phyloP scores from a whole-genome alignment of 1,140 invertebrate species.

The Drosophila funebris region DNA sequence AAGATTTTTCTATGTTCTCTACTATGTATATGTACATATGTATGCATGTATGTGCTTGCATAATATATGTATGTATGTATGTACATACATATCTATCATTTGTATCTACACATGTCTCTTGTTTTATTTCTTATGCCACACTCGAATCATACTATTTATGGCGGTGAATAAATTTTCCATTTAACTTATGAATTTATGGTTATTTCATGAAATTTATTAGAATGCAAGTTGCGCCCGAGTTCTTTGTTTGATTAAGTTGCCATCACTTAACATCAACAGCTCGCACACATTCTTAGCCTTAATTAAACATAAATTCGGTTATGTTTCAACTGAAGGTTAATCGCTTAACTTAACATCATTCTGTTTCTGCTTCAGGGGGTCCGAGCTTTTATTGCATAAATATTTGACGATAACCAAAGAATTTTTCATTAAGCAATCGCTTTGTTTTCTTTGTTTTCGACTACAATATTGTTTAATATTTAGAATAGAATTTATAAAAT shows the following conservation, averaged over 20 bases:
- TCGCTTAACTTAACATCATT: background rate
- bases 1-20: constrained; percentile 43
- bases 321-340: constrained; percentile 10
- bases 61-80: background rate
- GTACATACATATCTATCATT: constrained; percentile 42
- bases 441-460: too few relatives aligned
- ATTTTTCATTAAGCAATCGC: background rate
- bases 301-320: constrained; percentile 10
- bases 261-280: constrained; percentile 39
- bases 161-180: constrained; percentile 65
- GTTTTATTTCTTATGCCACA: constrained; percentile 51
- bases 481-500: too few relatives aligned
- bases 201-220: constrained; percentile 70
- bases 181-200: constrained; percentile 69
- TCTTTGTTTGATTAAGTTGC: constrained; percentile 31
- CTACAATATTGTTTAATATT: too few relatives aligned
- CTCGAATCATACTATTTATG: constrained; percentile 68
- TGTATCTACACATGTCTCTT: constrained; percentile 42
- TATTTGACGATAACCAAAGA: background rate
- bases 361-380: background rate
- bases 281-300: constrained; percentile 2
- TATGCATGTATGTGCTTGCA: constrained; percentile 16
- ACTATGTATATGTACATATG: constrained; percentile 43
- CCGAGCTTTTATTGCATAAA: constrained; percentile 6
- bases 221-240: constrained; percentile 54